phyloP scores from a whole-genome alignment of 1,140 invertebrate species.

The Aleiodes sp. region DNA sequence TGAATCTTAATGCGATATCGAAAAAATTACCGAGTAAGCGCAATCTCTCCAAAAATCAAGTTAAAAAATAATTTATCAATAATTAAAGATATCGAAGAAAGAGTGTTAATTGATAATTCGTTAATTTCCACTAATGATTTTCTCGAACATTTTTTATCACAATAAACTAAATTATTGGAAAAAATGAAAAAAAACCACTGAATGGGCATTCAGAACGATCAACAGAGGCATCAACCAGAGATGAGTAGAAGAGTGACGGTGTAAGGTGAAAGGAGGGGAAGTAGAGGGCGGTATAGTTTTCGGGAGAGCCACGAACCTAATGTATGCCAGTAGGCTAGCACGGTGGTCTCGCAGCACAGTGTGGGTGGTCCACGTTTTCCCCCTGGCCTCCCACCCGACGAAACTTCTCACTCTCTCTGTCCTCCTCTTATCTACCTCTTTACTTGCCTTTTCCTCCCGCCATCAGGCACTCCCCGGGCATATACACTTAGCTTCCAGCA shows the following conservation, averaged over 20 bases:
- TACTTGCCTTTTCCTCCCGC: constrained; percentile 23
- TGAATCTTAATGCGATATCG: too few species aligned
- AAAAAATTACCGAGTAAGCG: too few species aligned
- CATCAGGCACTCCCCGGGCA: constrained; percentile 4
- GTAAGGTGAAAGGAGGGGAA: constrained; percentile 22
- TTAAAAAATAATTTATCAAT: too few species aligned
- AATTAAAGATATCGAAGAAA: too few species aligned
- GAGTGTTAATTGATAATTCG: too few species aligned
- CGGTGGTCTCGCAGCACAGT: constrained; percentile 64
- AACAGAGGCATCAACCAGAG: constrained; percentile 41
- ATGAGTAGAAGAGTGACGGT: constrained; percentile 23
- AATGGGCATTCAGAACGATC: not conserved
- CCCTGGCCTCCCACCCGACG: constrained; percentile 57
- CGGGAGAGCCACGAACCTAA: constrained; percentile 59
- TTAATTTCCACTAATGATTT: too few species aligned
- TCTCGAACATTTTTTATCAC: too few species aligned
- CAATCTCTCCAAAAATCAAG: too few species aligned
- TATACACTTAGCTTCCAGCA: constrained; percentile 20
- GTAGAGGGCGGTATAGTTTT: constrained; percentile 52
- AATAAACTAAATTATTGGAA: not conserved
- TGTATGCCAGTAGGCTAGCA: constrained; percentile 67
- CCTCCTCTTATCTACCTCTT: not conserved
- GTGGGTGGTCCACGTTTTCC: constrained; percentile 66
- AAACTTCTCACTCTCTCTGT: constrained; percentile 34
- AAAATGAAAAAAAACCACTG: not conserved